Conservation (phyloP, 1,140 invertebrate genomes). For the Battus philenor region DNA sequence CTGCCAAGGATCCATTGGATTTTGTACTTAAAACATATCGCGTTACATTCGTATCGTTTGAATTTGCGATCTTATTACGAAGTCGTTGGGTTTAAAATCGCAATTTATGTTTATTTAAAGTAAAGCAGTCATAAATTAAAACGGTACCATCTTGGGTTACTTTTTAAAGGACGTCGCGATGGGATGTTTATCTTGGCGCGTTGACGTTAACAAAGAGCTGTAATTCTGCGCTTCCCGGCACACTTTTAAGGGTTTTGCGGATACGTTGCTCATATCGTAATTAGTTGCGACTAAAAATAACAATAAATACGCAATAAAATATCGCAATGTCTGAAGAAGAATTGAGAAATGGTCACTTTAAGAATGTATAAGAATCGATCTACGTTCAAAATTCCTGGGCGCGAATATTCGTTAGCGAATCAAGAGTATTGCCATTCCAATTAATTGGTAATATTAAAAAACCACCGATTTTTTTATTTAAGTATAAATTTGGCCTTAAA, state of each 20-base stretch:
- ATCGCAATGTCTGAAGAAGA: too few relatives aligned
- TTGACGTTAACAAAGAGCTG: slow-evolving; percentile 15
- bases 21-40: slow-evolving; percentile 16
- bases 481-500: too few relatives aligned
- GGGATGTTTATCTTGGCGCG: slow-evolving; percentile 16
- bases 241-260: slow-evolving; percentile 7
- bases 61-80: not conserved
- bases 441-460: too few relatives aligned
- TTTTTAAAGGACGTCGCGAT: slow-evolving; percentile 16
- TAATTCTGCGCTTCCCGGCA: slow-evolving; percentile 15
- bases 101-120: not conserved
- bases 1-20: slow-evolving; percentile 15
- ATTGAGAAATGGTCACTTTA: too few relatives aligned
- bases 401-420: too few relatives aligned
- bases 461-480: too few relatives aligned
- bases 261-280: not conserved
- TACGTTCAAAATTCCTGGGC: too few relatives aligned
- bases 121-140: slow-evolving; percentile 16
- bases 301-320: too few relatives aligned
- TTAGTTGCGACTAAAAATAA: slow-evolving; percentile 4
- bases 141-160: slow-evolving; percentile 14
- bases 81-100: not conserved
- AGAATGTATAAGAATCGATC: too few relatives aligned
- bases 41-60: not conserved
- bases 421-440: too few relatives aligned